Percentiles rank a stretch among this genome's conserved stretches.
Conservation (phyloP, 1,140 invertebrate species). For the Drosophila insularis region DNA sequence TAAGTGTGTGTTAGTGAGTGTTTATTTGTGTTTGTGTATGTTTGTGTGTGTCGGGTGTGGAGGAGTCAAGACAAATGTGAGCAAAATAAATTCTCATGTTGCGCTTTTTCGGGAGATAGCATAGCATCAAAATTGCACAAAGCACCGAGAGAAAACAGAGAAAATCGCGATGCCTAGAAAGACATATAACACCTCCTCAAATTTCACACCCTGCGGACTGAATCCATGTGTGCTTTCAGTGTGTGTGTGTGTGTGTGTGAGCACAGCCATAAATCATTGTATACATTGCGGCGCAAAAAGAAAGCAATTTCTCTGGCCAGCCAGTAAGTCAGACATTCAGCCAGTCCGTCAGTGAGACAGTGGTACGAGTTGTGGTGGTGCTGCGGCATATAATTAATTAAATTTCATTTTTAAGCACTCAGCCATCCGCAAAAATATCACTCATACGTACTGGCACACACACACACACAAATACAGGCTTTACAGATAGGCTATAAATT, state of each 20-base stretch:
- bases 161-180: slow-evolving; percentile 34
- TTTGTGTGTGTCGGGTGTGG: slow-evolving; percentile 13
- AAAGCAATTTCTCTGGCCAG: slow-evolving; percentile 43
- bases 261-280: slow-evolving; percentile 67
- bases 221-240: background rate
- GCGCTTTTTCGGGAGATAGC: slow-evolving; percentile 65
- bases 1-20: slow-evolving; percentile 7
- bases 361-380: background rate
- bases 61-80: slow-evolving; percentile 68
- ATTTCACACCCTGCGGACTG: too few species aligned
- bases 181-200: background rate
- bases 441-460: slow-evolving; percentile 66
- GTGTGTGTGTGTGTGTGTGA: slow-evolving; percentile 12
- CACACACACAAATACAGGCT: slow-evolving; percentile 73
- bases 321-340: slow-evolving; percentile 4
- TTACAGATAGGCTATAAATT: slow-evolving; percentile 74
- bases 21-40: slow-evolving; percentile 48
- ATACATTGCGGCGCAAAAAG: slow-evolving; percentile 49
- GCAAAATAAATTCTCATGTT: slow-evolving; percentile 77
- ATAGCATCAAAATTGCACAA: slow-evolving; percentile 67
- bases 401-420: slow-evolving; percentile 64
- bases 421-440: slow-evolving; percentile 50
- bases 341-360: slow-evolving; percentile 7
- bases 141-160: slow-evolving; percentile 34
- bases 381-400: slow-evolving; percentile 71